These are phyloP conservation scores for Uloborus plumipes DNA, from an alignment of 2,888 invertebrate species.

Conservation along the genomic window DNA sequence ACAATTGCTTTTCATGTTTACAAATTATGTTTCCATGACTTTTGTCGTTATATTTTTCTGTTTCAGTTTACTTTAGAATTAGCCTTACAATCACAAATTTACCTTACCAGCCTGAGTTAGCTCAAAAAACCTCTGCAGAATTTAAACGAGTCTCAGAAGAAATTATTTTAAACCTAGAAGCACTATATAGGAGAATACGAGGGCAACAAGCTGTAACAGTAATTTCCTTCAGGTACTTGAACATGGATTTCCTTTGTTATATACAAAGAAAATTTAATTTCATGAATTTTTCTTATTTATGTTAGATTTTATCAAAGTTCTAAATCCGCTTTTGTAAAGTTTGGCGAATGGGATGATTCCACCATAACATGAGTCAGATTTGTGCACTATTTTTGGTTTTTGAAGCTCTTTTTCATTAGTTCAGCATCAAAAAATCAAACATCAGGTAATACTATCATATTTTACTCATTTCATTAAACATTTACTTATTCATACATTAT, in stretches of 20 bases:
- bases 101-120: constrained; percentile 76
- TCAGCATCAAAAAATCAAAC: no score
- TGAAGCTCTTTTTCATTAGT: no score
- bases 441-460: no score
- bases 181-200: constrained; percentile 74
- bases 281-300: no score
- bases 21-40: not conserved
- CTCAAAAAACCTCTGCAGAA: constrained; percentile 76
- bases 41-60: constrained; percentile 42
- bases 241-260: not conserved
- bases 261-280: no score
- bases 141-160: constrained; percentile 77
- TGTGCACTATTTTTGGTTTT: no score
- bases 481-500: no score
- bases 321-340: no score
- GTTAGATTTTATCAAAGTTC: no score
- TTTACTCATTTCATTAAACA: no score
- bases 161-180: constrained; percentile 76
- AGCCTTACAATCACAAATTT: constrained; percentile 77
- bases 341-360: no score
- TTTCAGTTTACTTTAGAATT: constrained; percentile 74
- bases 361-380: no score
- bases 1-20: not conserved
- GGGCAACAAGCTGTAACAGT: constrained; percentile 78
- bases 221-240: constrained; percentile 79